A percentile compares a stretch with the other conserved stretches of the same genome.
phyloP scores from a whole-genome alignment of 2,888 invertebrate genomes.

The Scaptomyza parva region DNA sequence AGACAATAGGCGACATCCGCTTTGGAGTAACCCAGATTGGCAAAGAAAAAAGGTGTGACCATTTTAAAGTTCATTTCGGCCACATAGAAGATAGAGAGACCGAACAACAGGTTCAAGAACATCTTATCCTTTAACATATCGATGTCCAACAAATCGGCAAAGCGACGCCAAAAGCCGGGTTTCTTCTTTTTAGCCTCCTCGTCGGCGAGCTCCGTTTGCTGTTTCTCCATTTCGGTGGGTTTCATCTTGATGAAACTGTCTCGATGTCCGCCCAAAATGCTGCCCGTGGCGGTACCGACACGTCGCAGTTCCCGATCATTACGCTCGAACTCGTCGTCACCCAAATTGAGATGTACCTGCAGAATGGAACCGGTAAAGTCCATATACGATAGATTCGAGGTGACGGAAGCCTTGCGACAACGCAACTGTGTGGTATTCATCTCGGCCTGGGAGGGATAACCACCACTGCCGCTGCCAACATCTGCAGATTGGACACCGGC shows the following conservation, averaged over 20 bases:
- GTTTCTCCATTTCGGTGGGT: slow-evolving; percentile 81
- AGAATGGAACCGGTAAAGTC: slow-evolving; percentile 91
- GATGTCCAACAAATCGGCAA: slow-evolving; percentile 89
- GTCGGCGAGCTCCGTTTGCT: slow-evolving; percentile 50
- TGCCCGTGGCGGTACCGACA: slow-evolving; percentile 82
- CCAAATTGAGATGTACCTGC: slow-evolving; percentile 88
- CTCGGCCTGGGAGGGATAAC: slow-evolving; percentile 85
- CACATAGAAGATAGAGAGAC: slow-evolving; percentile 90
- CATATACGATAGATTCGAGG: slow-evolving; percentile 90
- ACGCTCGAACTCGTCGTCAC: slow-evolving; percentile 84
- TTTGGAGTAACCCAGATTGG: slow-evolving; percentile 87
- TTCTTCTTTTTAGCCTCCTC: slow-evolving; percentile 75
- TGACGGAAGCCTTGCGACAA: slow-evolving; percentile 88
- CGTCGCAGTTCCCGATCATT: slow-evolving; percentile 84
- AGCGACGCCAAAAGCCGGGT: slow-evolving; percentile 86
- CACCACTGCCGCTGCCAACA: slow-evolving; percentile 69
- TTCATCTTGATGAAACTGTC: slow-evolving; percentile 85
- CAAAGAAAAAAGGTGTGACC: slow-evolving; percentile 89
- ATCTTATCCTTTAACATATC: slow-evolving; percentile 90
- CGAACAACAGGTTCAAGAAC: slow-evolving; percentile 90
- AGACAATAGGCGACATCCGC: slow-evolving; percentile 90
- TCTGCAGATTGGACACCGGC: slow-evolving; percentile 82
- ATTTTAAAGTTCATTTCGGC: slow-evolving; percentile 91
- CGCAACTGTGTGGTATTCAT: slow-evolving; percentile 85
- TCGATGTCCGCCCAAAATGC: slow-evolving; percentile 78